Conservation (phyloP, 2,888 invertebrate genomes). For the Oxycera nigricornis region DNA sequence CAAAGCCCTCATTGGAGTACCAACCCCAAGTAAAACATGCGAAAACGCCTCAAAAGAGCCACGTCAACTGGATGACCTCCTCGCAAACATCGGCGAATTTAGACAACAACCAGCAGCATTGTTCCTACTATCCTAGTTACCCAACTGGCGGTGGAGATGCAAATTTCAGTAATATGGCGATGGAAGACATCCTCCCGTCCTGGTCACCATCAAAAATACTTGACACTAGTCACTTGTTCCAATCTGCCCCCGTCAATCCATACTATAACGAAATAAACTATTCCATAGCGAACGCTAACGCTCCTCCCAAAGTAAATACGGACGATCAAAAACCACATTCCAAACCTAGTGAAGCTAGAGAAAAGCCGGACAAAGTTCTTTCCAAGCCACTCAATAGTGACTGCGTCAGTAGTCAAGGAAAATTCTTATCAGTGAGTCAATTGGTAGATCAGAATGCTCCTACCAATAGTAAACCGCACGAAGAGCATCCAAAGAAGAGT, state of each 20-base stretch:
- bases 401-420: slow-evolving; percentile 49
- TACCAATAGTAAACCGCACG: neutral
- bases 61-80: slow-evolving; percentile 51
- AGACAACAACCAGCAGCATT: neutral
- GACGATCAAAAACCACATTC: slow-evolving; percentile 41
- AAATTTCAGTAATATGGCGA: too few relatives aligned
- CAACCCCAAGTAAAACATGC: slow-evolving; percentile 45
- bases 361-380: neutral
- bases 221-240: slow-evolving; percentile 38
- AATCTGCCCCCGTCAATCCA: slow-evolving; percentile 25
- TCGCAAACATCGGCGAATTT: neutral
- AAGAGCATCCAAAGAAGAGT: neutral
- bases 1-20: neutral
- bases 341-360: neutral
- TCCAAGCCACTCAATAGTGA: neutral
- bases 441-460: slow-evolving; percentile 63
- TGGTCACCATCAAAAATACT: slow-evolving; percentile 66
- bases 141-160: neutral
- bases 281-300: slow-evolving; percentile 41
- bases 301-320: neutral
- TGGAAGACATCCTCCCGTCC: slow-evolving; percentile 64
- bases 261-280: slow-evolving; percentile 64
- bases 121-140: slow-evolving; percentile 15
- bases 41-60: slow-evolving; percentile 42
- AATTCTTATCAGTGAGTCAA: slow-evolving; percentile 70